Evolutionary conservation across 2,113 vertebrate genomes (phyloP), one percentile per base, ranked within the genome.

Genomic region (Oxyruncus cristatus): DNA sequence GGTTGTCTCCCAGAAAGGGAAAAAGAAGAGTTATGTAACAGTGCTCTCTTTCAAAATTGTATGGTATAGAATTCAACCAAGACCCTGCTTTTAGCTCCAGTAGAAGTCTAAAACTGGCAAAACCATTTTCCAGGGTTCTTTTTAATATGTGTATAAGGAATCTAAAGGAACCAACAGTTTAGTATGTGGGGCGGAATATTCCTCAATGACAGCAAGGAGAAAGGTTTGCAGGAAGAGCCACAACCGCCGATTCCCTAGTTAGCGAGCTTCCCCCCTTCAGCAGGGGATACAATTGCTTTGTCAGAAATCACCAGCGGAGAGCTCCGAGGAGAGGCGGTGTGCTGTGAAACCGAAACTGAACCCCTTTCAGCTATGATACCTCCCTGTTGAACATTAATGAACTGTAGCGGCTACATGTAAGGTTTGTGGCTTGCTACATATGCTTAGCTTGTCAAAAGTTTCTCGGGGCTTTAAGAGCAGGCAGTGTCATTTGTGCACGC

Each of bases 371-470:
- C 24, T 11, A 1, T 4, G 55, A 16, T 37, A 37, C 61, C 35
- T 85, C 39, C 20, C 65, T 30, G 55, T 6, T 78, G 76, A 77
- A 71, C 76, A 12, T 56, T 52, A 72, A 44, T 37, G 61, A 84
- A 33, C 65, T 44, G 41, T 23, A 66, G 42, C 4, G 0, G 73
- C 80, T 46, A 12, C 8, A 27, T 20, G 33, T 68, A n/a, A 84
- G 79, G 33, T 59, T 76, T 71, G 63, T 67, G 85, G 53, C 52
- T 89, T 35, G 32, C 63, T 63, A 10, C 9, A 35, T 44, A 4
- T 52, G 70, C 70, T 91, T 32, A 85, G 77, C 78, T 78, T 58
- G 61, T 44, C 68, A 84, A 15, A 89, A 92, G 72, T 93, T 97
- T 92, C 74, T 78, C 0, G 0, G 61, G 70, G 42, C 73, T n/a